Evolutionary conservation across 2,888 invertebrate species (phyloP).

Genomic region (Carpatolechia fugitivella): DNA sequence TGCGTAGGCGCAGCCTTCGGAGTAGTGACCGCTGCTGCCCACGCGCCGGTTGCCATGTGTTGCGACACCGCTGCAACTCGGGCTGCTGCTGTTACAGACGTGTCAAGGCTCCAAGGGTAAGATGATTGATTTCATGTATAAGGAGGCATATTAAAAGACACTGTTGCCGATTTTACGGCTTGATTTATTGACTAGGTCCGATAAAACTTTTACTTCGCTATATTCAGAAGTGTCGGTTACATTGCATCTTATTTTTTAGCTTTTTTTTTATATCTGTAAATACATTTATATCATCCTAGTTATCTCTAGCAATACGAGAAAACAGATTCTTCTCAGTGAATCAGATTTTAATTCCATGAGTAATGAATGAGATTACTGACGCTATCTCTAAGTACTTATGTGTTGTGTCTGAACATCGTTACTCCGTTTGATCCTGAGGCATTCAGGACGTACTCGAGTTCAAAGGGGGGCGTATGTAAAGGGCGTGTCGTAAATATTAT

Average conservation of each 20-base stretch:
- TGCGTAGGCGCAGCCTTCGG: constrained; percentile 13
- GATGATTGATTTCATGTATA: background rate
- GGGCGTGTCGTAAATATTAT: background rate
- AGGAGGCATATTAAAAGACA: background rate
- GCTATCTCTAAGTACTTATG: background rate
- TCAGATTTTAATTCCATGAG: too few species aligned
- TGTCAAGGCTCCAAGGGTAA: constrained; percentile 1
- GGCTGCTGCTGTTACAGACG: background rate
- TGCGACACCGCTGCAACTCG: constrained; percentile 3
- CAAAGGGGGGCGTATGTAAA: constrained; percentile 2
- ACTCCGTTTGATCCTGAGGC: background rate
- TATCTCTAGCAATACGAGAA: too few species aligned
- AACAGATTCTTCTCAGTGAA: too few species aligned
- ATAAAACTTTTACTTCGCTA: too few species aligned
- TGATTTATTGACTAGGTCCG: too few species aligned
- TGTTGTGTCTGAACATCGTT: background rate
- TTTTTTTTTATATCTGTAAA: too few species aligned
- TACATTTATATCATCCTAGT: too few species aligned
- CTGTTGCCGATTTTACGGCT: too few species aligned
- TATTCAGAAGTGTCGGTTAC: too few species aligned
- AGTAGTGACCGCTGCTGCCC: constrained; percentile 18
- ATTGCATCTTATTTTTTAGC: too few species aligned
- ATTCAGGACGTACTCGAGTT: constrained; percentile 1
- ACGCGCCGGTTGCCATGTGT: constrained; percentile 23
- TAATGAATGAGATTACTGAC: too few species aligned